phyloP scores from a whole-genome alignment of 2,888 invertebrate species.

The Chymomyza caudatula region DNA sequence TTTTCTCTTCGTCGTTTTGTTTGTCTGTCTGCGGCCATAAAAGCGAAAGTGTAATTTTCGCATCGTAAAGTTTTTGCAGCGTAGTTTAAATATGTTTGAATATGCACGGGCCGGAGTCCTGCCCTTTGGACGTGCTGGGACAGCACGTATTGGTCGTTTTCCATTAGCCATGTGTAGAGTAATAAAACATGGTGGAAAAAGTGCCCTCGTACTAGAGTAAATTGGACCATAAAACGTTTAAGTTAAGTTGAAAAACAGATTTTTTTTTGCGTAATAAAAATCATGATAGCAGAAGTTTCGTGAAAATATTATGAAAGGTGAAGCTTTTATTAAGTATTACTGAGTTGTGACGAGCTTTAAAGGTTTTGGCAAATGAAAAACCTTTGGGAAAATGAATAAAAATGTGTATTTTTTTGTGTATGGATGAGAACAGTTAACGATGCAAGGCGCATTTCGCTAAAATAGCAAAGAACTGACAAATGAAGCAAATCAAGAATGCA shows the following conservation, averaged over 20 bases:
- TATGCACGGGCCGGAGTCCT: not conserved
- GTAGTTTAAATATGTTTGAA: slow-evolving; percentile 22
- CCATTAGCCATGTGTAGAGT: slow-evolving; percentile 7
- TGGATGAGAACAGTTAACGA: too few species aligned
- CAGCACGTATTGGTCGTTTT: slow-evolving; percentile 34
- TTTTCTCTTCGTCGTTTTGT: not conserved
- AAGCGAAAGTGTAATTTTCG: slow-evolving; percentile 48
- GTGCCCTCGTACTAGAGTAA: slow-evolving; percentile 1
- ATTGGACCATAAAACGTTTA: slow-evolving; percentile 30
- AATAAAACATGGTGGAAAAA: slow-evolving; percentile 40
- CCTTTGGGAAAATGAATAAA: not conserved
- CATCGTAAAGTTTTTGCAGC: slow-evolving; percentile 38
- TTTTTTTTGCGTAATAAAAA: slow-evolving; percentile 11
- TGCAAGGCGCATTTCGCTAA: too few species aligned
- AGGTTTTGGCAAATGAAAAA: not conserved
- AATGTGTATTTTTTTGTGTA: not conserved
- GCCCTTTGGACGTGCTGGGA: not conserved
- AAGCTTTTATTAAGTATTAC: not conserved
- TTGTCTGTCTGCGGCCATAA: not conserved
- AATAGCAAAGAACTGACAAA: too few species aligned
- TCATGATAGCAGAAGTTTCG: not conserved
- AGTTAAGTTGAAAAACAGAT: slow-evolving; percentile 40
- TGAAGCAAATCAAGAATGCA: too few species aligned
- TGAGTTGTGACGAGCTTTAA: not conserved
- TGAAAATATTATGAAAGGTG: not conserved